A percentile compares a stretch with the other conserved stretches of the same genome.
These are phyloP conservation scores for Xerus rutilus DNA, from an alignment of 2,797 vertebrate species.

Conservation along the genomic window DNA sequence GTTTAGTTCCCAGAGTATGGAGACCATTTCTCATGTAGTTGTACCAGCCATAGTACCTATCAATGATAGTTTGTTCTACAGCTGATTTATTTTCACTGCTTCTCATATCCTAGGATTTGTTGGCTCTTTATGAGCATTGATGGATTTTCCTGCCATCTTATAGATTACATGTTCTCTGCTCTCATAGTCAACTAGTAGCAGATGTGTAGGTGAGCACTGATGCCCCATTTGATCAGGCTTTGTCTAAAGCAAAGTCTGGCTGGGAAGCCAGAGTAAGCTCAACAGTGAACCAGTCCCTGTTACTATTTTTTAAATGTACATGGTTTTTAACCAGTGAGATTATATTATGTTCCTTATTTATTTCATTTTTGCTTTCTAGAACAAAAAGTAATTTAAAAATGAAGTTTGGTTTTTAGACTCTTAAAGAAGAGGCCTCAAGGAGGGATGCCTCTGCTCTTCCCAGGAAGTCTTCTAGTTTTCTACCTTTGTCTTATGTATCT, in stretches of 20 bases:
- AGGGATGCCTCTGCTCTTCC: conserved; percentile 13
- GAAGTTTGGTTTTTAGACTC: conserved; percentile 55
- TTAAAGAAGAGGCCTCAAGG: conserved; percentile 31
- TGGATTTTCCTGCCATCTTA: conserved; percentile 18
- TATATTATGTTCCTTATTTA: conserved; percentile 14
- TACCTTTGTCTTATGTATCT: neutral
- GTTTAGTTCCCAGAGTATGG: neutral
- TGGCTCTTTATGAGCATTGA: neutral
- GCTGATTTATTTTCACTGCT: conserved; percentile 27
- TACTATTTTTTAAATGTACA: neutral
- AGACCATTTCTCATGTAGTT: neutral
- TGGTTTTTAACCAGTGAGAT: conserved; percentile 4
- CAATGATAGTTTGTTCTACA: neutral
- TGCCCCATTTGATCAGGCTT: neutral
- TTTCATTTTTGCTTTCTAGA: conserved; percentile 8
- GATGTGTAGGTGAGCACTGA: neutral
- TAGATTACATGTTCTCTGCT: neutral
- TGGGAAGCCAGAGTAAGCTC: neutral
- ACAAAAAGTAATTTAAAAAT: conserved; percentile 37
- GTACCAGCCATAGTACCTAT: neutral
- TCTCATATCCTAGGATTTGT: neutral
- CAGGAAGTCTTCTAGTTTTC: neutral
- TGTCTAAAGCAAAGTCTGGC: neutral
- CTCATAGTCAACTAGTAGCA: neutral
- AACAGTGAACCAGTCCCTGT: neutral